These are phyloP conservation scores for Conus canariensis DNA, from an alignment of 2,888 invertebrate genomes.

Conservation along the genomic window DNA sequence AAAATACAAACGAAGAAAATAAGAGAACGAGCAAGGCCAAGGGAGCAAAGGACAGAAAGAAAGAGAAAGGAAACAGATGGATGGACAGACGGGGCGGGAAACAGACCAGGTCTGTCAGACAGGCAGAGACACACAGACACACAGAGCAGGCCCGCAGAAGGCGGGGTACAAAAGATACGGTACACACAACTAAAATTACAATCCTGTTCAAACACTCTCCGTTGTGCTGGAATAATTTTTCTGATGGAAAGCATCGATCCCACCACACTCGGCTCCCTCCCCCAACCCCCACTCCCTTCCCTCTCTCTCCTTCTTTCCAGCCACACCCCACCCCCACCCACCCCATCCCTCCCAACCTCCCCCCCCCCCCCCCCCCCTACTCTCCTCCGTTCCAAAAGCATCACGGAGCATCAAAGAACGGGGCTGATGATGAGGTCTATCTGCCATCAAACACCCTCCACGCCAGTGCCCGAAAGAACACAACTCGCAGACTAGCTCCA, in stretches of 20 bases:
- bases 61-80: not conserved
- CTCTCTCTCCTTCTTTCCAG: not conserved
- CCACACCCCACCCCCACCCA: not conserved
- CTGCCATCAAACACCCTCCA: not conserved
- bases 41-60: not conserved
- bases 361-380: not conserved
- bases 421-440: not conserved
- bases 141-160: not conserved
- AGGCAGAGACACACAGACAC: not conserved
- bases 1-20: not conserved
- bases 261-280: not conserved
- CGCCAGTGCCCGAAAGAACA: no score
- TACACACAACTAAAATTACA: conserved; percentile 21
- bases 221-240: conserved; percentile 39
- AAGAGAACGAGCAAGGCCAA: not conserved
- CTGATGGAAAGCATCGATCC: conserved; percentile 38
- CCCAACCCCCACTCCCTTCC: not conserved
- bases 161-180: not conserved
- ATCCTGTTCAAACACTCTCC: conserved; percentile 30
- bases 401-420: no score
- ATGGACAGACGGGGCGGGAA: not conserved
- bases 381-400: not conserved
- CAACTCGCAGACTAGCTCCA: no score
- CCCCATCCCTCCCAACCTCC: not conserved
- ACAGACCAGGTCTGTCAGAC: no score